Percentiles rank a stretch among this genome's conserved stretches.
phyloP scores from a whole-genome alignment of 2,797 vertebrate species.

The Schizopygopsis malacanthus region DNA sequence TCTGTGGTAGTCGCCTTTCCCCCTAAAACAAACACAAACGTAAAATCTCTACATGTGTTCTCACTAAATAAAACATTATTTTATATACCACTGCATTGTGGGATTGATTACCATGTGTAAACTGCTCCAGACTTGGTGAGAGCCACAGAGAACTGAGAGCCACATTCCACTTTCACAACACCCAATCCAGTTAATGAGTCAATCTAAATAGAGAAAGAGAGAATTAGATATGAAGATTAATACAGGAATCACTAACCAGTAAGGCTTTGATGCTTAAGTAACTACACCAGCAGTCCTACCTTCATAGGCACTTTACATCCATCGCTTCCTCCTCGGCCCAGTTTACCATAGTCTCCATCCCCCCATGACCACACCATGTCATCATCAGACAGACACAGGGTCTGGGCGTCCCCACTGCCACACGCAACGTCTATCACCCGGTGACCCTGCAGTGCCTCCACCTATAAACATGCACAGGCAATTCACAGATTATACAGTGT shows the following conservation, averaged over 20 bases:
- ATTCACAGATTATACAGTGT: background rate
- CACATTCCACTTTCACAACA: slow-evolving; percentile 97
- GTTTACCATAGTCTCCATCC: slow-evolving; percentile 97
- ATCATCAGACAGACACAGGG: slow-evolving; percentile 94
- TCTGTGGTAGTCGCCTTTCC: slow-evolving; percentile 97
- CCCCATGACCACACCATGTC: slow-evolving; percentile 99
- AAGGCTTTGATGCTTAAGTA: background rate
- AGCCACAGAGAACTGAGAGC: slow-evolving; percentile 97
- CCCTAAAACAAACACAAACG: slow-evolving; percentile 78
- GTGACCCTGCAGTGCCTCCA: slow-evolving; percentile 96
- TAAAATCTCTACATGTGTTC: background rate
- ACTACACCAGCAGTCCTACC: slow-evolving; percentile 71
- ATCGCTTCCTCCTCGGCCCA: slow-evolving; percentile 96
- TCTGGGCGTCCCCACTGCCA: slow-evolving; percentile 97
- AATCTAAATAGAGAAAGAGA: slow-evolving; percentile 79
- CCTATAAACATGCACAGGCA: slow-evolving; percentile 74
- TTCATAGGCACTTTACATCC: slow-evolving; percentile 99
- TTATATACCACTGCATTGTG: background rate
- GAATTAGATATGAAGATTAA: background rate
- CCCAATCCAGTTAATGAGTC: slow-evolving; percentile 96
- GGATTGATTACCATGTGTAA: slow-evolving; percentile 88
- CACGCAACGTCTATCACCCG: slow-evolving; percentile 96
- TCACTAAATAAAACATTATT: background rate
- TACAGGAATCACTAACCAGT: background rate
- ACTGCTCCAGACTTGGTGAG: slow-evolving; percentile 96